A percentile compares a stretch with the other conserved stretches of the same genome.
phyloP scores from a whole-genome alignment of 2,797 vertebrate species.

The Gadopsis marmoratus region DNA sequence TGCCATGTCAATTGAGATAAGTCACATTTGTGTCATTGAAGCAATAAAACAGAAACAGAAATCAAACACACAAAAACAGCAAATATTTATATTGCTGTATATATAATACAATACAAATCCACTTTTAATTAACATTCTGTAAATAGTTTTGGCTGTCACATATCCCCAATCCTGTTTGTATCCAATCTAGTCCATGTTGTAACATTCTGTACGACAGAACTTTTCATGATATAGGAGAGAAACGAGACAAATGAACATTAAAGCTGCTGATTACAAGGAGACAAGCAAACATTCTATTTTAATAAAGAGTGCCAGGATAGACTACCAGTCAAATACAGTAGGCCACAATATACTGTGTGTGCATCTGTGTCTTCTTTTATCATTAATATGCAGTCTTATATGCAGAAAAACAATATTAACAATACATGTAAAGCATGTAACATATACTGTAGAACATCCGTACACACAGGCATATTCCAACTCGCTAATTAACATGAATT shows the following conservation, averaged over 20 bases:
- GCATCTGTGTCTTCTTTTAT: background rate
- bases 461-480: background rate
- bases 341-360: background rate
- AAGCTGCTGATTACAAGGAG: background rate
- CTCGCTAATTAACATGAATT: slow-evolving; percentile 6
- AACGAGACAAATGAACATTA: background rate
- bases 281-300: slow-evolving; percentile 3
- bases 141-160: background rate
- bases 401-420: slow-evolving; percentile 3
- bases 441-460: background rate
- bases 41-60: background rate
- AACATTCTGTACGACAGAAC: background rate
- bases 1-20: background rate
- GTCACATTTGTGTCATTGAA: background rate
- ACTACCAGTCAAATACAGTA: background rate
- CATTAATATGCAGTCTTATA: background rate
- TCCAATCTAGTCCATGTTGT: background rate
- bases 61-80: background rate
- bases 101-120: background rate
- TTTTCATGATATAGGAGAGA: background rate
- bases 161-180: background rate
- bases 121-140: background rate
- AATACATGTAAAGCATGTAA: background rate
- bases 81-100: background rate
- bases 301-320: background rate